Percentiles rank a stretch among this genome's conserved stretches.
These are phyloP conservation scores for Callyntrura sp. DNA, from an alignment of 2,888 invertebrate genomes.

Conservation along the genomic window DNA sequence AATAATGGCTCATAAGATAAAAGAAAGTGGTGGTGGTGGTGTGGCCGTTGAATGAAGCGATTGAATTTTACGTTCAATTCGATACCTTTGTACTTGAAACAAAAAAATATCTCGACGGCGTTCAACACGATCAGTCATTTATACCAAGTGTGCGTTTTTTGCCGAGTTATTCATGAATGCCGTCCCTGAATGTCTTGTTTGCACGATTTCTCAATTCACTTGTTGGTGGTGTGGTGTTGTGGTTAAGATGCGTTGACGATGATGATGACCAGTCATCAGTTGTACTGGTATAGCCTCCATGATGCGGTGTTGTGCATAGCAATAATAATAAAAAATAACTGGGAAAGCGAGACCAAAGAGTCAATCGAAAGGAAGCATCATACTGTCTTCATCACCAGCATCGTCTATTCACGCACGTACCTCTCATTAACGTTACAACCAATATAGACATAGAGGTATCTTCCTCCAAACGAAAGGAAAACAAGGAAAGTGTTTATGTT, in stretches of 20 bases:
- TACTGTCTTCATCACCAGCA: conserved; percentile 56
- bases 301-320: conserved; percentile 39
- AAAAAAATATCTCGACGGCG: conserved; percentile 2
- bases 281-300: conserved; percentile 31
- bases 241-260: background rate
- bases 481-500: background rate
- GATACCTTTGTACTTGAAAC: conserved; percentile 49
- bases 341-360: background rate
- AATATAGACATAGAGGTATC: conserved; percentile 6
- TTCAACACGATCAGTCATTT: conserved; percentile 67
- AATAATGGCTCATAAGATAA: conserved; percentile 55
- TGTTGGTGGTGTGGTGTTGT: background rate
- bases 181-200: conserved; percentile 58
- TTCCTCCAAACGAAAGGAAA: background rate
- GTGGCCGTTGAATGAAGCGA: conserved; percentile 39
- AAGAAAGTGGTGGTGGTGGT: conserved; percentile 18
- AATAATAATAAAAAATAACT: conserved; percentile 62
- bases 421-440: conserved; percentile 51
- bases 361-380: background rate
- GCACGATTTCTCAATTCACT: conserved; percentile 64
- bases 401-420: conserved; percentile 70
- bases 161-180: conserved; percentile 13
- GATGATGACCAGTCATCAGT: conserved; percentile 32
- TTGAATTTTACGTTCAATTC: conserved; percentile 73
- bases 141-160: conserved; percentile 18